These are phyloP conservation scores for Albula glossodonta DNA, from an alignment of 2,113 vertebrate species.

Conservation along the genomic window DNA sequence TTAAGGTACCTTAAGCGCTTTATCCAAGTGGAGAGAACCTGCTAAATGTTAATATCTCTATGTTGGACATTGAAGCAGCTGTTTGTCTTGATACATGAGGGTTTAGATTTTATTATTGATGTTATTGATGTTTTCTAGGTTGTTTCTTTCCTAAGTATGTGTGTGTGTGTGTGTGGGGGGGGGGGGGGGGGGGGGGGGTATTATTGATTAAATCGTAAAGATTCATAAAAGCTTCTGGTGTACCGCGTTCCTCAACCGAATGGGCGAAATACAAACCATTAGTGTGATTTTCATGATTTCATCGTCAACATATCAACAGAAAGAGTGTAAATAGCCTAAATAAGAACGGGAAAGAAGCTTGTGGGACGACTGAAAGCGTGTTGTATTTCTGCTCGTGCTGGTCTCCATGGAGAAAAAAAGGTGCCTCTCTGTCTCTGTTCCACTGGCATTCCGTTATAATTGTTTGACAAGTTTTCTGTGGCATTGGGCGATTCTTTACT, in stretches of 20 bases:
- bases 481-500: not conserved
- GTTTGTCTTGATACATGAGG: not conserved
- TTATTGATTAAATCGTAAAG: too few relatives aligned
- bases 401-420: conserved; percentile 14
- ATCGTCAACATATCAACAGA: too few relatives aligned
- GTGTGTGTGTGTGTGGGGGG: too few relatives aligned
- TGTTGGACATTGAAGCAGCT: not conserved
- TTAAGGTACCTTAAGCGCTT: not conserved
- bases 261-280: too few relatives aligned
- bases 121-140: not conserved
- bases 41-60: not conserved
- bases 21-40: not conserved
- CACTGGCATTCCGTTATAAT: not conserved
- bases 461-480: conserved; percentile 12
- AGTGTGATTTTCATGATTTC: too few relatives aligned
- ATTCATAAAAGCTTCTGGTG: too few relatives aligned
- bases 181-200: too few relatives aligned
- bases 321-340: too few relatives aligned
- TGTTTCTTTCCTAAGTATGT: too few relatives aligned
- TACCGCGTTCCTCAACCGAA: too few relatives aligned
- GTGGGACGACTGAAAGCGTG: not conserved
- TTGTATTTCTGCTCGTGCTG: not conserved
- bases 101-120: not conserved
- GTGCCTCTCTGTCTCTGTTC: not conserved
- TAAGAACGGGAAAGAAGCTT: too few relatives aligned